phyloP scores from a whole-genome alignment of 2,888 invertebrate species.

The Euclidia mi region DNA sequence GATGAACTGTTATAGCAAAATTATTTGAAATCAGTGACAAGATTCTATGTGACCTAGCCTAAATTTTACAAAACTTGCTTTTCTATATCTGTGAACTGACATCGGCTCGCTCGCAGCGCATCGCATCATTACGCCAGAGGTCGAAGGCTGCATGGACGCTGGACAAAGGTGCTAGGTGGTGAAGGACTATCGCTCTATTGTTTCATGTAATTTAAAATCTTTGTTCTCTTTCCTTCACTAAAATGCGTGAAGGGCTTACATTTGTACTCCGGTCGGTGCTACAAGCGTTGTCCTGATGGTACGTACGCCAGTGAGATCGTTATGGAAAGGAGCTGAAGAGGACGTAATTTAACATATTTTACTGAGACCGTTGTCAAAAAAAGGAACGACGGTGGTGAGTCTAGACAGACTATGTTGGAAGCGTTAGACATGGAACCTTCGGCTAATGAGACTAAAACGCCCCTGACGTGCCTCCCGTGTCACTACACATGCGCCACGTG shows the following conservation, averaged over 20 bases:
- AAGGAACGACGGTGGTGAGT: slow-evolving; percentile 65
- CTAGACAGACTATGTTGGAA: slow-evolving; percentile 67
- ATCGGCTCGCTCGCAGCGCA: slow-evolving; percentile 72
- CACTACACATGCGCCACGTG: slow-evolving; percentile 94
- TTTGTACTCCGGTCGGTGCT: slow-evolving; percentile 91
- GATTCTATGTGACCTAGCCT: slow-evolving; percentile 76
- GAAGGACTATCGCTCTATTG: slow-evolving; percentile 71
- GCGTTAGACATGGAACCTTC: slow-evolving; percentile 77
- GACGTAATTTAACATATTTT: slow-evolving; percentile 80
- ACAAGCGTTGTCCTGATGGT: slow-evolving; percentile 89
- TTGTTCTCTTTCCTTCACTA: slow-evolving; percentile 89
- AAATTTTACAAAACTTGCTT: slow-evolving; percentile 64
- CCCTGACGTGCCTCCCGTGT: slow-evolving; percentile 91
- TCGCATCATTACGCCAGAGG: slow-evolving; percentile 79
- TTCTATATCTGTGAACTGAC: slow-evolving; percentile 66
- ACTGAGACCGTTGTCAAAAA: slow-evolving; percentile 72
- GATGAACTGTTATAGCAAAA: slow-evolving; percentile 66
- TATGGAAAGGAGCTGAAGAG: slow-evolving; percentile 77
- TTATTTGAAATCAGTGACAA: slow-evolving; percentile 89
- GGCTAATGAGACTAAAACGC: slow-evolving; percentile 65
- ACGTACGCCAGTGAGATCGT: slow-evolving; percentile 84
- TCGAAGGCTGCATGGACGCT: slow-evolving; percentile 85
- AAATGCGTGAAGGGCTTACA: slow-evolving; percentile 91
- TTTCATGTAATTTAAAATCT: slow-evolving; percentile 74
- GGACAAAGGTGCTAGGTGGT: slow-evolving; percentile 83